A percentile compares a stretch with the other conserved stretches of the same genome.
These are phyloP conservation scores for Rhyzopertha dominica DNA, from an alignment of 1,140 invertebrate species.

Conservation along the genomic window DNA sequence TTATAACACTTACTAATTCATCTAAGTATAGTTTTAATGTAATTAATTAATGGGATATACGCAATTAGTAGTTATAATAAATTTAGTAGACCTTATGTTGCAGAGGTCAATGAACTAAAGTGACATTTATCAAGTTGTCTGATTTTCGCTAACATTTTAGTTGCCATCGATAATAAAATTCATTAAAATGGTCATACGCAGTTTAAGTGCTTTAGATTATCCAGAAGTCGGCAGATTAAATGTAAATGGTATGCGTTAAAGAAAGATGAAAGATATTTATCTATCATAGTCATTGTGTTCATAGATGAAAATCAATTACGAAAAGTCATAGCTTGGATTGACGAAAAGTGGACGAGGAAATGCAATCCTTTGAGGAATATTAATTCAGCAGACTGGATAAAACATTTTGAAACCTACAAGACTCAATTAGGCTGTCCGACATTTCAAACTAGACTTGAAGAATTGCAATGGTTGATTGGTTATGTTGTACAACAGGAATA, in stretches of 20 bases:
- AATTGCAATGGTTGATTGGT: constrained; percentile 82
- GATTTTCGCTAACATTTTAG: too few species aligned
- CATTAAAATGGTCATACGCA: constrained; percentile 9
- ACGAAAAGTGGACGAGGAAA: constrained; percentile 89
- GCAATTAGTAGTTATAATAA: too few species aligned
- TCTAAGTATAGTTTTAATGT: too few species aligned
- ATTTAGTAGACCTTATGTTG: too few species aligned
- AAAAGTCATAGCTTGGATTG: constrained; percentile 81
- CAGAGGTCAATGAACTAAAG: too few species aligned
- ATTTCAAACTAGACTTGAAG: constrained; percentile 51
- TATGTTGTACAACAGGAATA: constrained; percentile 79
- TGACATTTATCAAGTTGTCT: too few species aligned
- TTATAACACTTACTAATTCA: too few species aligned
- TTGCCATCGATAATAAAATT: not conserved
- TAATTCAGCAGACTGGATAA: constrained; percentile 61
- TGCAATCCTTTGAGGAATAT: constrained; percentile 72
- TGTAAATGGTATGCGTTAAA: constrained; percentile 55
- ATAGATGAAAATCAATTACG: constrained; percentile 75
- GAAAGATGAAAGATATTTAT: constrained; percentile 19
- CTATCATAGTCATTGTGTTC: constrained; percentile 31
- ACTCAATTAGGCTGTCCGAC: constrained; percentile 64
- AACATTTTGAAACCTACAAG: constrained; percentile 71
- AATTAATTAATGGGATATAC: too few species aligned
- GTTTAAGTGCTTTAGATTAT: constrained; percentile 60
- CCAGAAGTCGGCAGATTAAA: constrained; percentile 64